These are phyloP conservation scores for Meloidogyne floridensis DNA, from an alignment of 1,140 invertebrate species.

Conservation along the genomic window DNA sequence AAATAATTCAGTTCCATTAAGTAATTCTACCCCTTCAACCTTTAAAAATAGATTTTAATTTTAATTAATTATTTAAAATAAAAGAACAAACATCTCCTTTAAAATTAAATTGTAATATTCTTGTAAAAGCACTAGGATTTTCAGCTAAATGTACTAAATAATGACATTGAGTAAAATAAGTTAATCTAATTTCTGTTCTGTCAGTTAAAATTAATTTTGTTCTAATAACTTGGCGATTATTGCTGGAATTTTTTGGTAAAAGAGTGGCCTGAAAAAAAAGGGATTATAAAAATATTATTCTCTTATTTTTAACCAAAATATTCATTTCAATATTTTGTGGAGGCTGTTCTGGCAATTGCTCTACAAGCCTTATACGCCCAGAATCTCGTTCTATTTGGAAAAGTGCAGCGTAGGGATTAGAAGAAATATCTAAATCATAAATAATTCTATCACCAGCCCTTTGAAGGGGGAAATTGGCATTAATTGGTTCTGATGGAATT, in stretches of 20 bases:
- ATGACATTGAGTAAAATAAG: conserved; percentile 54
- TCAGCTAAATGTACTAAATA: conserved; percentile 49
- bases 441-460: conserved; percentile 32
- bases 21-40: conserved; percentile 48
- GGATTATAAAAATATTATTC: conserved; percentile 29
- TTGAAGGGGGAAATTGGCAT: conserved; percentile 45
- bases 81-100: conserved; percentile 41
- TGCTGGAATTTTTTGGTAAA: background rate
- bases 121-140: conserved; percentile 46
- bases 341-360: conserved; percentile 29
- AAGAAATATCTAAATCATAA: conserved; percentile 42
- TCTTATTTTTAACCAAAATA: conserved; percentile 25
- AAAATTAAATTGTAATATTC: conserved; percentile 48
- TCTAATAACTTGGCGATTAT: conserved; percentile 1
- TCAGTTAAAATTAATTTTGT: conserved; percentile 45
- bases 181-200: conserved; percentile 44
- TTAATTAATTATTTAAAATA: background rate
- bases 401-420: conserved; percentile 23
- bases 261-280: background rate
- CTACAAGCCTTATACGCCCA: conserved; percentile 35
- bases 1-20: conserved; percentile 53
- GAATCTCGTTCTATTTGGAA: conserved; percentile 39
- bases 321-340: conserved; percentile 35
- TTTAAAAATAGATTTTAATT: conserved; percentile 42
- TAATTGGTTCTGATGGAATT: conserved; percentile 47